These are phyloP conservation scores for Sinocyclocheilus grahami DNA, from an alignment of 2,113 vertebrate genomes.

Conservation along the genomic window DNA sequence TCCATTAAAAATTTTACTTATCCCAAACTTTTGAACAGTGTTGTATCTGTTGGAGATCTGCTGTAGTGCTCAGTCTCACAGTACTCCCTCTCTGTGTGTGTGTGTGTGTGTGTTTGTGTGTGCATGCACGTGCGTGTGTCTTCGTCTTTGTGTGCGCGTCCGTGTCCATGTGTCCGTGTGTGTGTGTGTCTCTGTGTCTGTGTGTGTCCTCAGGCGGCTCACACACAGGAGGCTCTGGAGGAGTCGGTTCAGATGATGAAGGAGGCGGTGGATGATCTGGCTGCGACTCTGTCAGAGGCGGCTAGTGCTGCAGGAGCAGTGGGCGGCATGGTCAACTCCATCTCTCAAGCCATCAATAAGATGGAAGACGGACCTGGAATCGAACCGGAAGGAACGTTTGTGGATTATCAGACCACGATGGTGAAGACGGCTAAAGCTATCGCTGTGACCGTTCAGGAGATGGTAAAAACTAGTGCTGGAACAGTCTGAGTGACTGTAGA, in stretches of 20 bases:
- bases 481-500: neutral
- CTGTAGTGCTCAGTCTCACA: neutral
- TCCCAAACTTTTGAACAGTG: neutral
- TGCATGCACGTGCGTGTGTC: too few relatives aligned
- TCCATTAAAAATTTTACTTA: too few relatives aligned
- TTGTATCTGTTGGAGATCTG: neutral
- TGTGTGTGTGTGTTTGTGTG: neutral
- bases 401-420: constrained; percentile 99
- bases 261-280: constrained; percentile 94
- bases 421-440: constrained; percentile 97
- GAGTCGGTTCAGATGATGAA: constrained; percentile 99
- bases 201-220: constrained; percentile 80
- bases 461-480: constrained; percentile 76
- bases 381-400: constrained; percentile 93
- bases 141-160: too few relatives aligned
- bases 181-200: neutral
- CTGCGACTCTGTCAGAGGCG: constrained; percentile 86
- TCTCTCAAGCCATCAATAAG: constrained; percentile 92
- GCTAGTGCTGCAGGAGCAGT: constrained; percentile 93
- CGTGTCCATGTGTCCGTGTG: too few relatives aligned
- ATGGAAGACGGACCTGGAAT: constrained; percentile 85
- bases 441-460: constrained; percentile 95
- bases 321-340: constrained; percentile 95
- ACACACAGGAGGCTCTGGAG: constrained; percentile 94
- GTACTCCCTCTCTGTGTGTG: too few relatives aligned